A percentile compares a stretch with the other conserved stretches of the same genome.
These are phyloP conservation scores for Drosophila seguyi DNA, from an alignment of 1,140 invertebrate species.

Conservation along the genomic window DNA sequence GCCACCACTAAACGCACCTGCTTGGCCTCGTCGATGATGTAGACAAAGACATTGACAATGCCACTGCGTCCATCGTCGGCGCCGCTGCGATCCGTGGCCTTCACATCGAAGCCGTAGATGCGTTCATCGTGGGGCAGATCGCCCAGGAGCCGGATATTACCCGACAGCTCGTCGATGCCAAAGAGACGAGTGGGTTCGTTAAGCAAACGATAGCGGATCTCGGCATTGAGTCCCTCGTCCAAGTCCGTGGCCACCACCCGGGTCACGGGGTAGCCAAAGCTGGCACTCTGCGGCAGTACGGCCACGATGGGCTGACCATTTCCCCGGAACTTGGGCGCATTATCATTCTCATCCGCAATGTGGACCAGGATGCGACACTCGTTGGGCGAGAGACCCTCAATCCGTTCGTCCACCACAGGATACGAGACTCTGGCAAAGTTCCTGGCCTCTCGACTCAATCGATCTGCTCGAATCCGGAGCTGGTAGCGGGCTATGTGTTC, in stretches of 20 bases:
- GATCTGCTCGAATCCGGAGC: conserved; percentile 89
- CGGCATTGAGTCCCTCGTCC: conserved; percentile 91
- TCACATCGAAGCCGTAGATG: conserved; percentile 94
- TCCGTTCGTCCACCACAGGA: conserved; percentile 89
- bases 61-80: conserved; percentile 92
- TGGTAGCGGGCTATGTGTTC: conserved; percentile 89
- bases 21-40: conserved; percentile 92
- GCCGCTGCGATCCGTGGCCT: conserved; percentile 92
- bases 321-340: conserved; percentile 90
- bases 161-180: conserved; percentile 90
- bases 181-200: conserved; percentile 90
- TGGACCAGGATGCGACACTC: conserved; percentile 88
- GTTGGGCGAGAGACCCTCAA: conserved; percentile 87
- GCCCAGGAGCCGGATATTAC: conserved; percentile 89
- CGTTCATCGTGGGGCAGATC: conserved; percentile 88
- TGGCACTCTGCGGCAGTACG: conserved; percentile 91
- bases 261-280: conserved; percentile 92
- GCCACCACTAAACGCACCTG: conserved; percentile 92
- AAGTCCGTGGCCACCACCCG: conserved; percentile 90
- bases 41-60: conserved; percentile 93
- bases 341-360: conserved; percentile 93
- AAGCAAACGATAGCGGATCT: conserved; percentile 92
- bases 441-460: conserved; percentile 78
- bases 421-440: conserved; percentile 90
- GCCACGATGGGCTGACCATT: conserved; percentile 91